A percentile compares a stretch with the other conserved stretches of the same genome.
These are phyloP conservation scores for Trissolcus japonicus DNA, from an alignment of 2,888 invertebrate genomes.

Conservation along the genomic window DNA sequence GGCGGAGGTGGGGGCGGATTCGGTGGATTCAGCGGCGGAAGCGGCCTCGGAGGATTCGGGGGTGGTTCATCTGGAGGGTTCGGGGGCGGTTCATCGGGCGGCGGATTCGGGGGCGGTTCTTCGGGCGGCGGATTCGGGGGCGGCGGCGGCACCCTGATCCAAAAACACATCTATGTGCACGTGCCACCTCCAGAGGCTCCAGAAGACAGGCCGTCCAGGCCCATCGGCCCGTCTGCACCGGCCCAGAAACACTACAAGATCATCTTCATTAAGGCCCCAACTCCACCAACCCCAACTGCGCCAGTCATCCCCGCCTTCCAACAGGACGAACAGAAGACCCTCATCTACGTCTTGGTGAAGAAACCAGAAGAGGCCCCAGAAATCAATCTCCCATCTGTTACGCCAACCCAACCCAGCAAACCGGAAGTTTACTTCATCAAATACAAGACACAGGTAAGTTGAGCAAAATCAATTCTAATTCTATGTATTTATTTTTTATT, in stretches of 20 bases:
- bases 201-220: conserved; percentile 82
- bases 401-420: conserved; percentile 90
- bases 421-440: conserved; percentile 94
- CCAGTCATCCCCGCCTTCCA: conserved; percentile 86
- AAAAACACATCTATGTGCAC: conserved; percentile 93
- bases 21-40: conserved; percentile 59
- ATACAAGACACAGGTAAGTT: conserved; percentile 82
- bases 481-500: too few relatives aligned
- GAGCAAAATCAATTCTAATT: too few relatives aligned
- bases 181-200: conserved; percentile 90
- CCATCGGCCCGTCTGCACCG: conserved; percentile 82
- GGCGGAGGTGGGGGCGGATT: conserved; percentile 71
- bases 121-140: conserved; percentile 71
- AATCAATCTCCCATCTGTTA: conserved; percentile 85
- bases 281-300: conserved; percentile 87
- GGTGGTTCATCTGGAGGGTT: conserved; percentile 69
- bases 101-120: conserved; percentile 75
- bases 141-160: conserved; percentile 81
- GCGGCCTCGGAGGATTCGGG: conserved; percentile 64
- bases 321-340: conserved; percentile 91
- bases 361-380: conserved; percentile 91
- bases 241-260: conserved; percentile 94
- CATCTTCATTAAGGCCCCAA: conserved; percentile 94
- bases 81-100: conserved; percentile 59
- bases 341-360: conserved; percentile 92